These are phyloP conservation scores for Riparia riparia DNA, from an alignment of 2,113 vertebrate species.

Conservation along the genomic window DNA sequence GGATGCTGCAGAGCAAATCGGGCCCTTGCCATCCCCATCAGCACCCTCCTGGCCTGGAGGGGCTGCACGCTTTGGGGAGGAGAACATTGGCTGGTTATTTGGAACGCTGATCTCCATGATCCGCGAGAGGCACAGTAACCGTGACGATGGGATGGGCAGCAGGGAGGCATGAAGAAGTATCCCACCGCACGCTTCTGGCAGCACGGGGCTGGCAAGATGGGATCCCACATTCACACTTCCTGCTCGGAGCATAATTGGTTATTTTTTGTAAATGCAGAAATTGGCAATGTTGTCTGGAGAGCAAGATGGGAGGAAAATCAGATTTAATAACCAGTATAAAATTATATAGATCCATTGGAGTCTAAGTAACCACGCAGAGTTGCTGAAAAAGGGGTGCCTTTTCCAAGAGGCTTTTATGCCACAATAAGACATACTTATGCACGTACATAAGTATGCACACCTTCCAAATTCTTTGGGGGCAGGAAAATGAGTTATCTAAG, in stretches of 20 bases:
- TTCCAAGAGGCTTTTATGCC: conserved; percentile 7
- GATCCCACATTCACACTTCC: background rate
- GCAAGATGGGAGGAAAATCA: conserved; percentile 4
- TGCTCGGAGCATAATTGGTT: background rate
- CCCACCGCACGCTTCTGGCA: background rate
- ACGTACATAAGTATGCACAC: background rate
- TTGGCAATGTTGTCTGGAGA: background rate
- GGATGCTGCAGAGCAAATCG: background rate
- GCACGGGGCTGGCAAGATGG: background rate
- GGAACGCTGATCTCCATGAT: background rate
- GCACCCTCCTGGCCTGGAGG: background rate
- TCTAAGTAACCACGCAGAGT: background rate
- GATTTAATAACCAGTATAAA: conserved; percentile 4
- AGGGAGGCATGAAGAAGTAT: background rate
- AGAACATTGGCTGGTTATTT: background rate
- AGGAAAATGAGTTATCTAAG: conserved; percentile 7
- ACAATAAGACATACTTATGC: background rate
- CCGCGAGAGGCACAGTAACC: background rate
- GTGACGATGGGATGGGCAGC: background rate
- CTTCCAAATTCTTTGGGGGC: conserved; percentile 23
- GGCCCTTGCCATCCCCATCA: background rate
- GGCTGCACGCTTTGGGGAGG: accelerated
- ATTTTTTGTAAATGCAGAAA: background rate
- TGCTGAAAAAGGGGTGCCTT: background rate
- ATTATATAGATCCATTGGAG: background rate